phyloP scores from a whole-genome alignment of 2,113 vertebrate species.

The Terrapene triunguis region DNA sequence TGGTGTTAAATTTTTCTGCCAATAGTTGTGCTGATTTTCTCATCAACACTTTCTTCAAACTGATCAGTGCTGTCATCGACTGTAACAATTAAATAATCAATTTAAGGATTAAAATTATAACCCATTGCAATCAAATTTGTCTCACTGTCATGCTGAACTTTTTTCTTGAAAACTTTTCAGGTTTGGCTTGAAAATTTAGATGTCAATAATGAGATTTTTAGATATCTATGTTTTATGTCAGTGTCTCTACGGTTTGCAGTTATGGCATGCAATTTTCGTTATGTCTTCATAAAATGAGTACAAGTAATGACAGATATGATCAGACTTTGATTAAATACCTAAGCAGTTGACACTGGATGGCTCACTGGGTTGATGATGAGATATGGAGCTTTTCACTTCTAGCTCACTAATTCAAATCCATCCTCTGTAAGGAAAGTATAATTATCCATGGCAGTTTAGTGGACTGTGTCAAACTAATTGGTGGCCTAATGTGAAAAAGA shows the following conservation, averaged over 20 bases:
- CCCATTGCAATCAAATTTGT: background rate
- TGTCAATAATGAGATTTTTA: background rate
- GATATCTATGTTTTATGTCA: background rate
- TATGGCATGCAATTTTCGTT: background rate
- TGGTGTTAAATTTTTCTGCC: background rate
- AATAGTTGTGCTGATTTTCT: background rate
- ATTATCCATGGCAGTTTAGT: background rate
- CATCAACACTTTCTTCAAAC: slow-evolving; percentile 33
- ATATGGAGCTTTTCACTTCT: accelerated
- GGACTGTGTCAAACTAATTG: background rate
- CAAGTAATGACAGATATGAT: background rate
- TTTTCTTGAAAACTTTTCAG: background rate
- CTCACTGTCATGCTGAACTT: background rate
- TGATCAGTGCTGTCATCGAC: slow-evolving; percentile 28
- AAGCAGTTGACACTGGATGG: background rate
- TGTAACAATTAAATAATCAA: slow-evolving; percentile 11
- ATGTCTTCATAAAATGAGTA: background rate
- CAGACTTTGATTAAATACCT: background rate
- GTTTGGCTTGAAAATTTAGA: background rate
- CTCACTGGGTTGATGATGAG: background rate
- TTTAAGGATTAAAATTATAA: slow-evolving; percentile 29
- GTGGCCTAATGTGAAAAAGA: background rate
- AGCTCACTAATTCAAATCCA: background rate
- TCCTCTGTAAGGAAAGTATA: background rate
- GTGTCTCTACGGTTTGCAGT: accelerated